Conservation (phyloP, 2,113 vertebrate species). For the Chlorodrepanis virens region DNA sequence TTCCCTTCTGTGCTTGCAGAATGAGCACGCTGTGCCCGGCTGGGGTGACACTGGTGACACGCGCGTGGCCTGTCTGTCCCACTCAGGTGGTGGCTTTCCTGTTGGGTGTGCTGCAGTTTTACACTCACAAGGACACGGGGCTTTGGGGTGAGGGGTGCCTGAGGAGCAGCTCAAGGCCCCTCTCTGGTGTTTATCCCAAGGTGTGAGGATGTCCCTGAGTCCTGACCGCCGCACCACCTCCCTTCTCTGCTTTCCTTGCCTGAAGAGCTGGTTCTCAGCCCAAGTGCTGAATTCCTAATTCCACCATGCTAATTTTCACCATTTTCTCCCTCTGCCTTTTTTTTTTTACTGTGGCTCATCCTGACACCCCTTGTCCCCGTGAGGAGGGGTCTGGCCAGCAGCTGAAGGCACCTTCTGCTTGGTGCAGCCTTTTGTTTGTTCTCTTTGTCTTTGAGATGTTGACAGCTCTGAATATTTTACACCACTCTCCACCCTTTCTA, state of each 20-base stretch:
- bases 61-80: rapidly evolving
- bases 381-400: not conserved
- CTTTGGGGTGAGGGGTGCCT: not conserved
- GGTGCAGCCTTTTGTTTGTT: not conserved
- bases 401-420: not conserved
- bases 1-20: not conserved
- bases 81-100: rapidly evolving
- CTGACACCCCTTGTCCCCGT: rapidly evolving
- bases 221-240: not conserved
- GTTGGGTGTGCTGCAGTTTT: rapidly evolving
- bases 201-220: not conserved
- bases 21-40: rapidly evolving
- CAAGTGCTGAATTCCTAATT: not conserved
- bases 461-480: not conserved
- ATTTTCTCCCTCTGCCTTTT: not conserved
- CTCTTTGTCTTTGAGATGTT: not conserved
- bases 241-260: not conserved
- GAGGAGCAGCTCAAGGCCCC: not conserved
- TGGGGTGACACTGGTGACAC: not conserved
- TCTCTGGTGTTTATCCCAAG: not conserved
- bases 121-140: rapidly evolving
- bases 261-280: not conserved
- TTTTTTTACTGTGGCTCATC: not conserved
- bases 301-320: not conserved
- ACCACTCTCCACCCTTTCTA: not conserved